Evolutionary conservation across 2,888 invertebrate species (phyloP).

Genomic region (Agapetus fuscipes): DNA sequence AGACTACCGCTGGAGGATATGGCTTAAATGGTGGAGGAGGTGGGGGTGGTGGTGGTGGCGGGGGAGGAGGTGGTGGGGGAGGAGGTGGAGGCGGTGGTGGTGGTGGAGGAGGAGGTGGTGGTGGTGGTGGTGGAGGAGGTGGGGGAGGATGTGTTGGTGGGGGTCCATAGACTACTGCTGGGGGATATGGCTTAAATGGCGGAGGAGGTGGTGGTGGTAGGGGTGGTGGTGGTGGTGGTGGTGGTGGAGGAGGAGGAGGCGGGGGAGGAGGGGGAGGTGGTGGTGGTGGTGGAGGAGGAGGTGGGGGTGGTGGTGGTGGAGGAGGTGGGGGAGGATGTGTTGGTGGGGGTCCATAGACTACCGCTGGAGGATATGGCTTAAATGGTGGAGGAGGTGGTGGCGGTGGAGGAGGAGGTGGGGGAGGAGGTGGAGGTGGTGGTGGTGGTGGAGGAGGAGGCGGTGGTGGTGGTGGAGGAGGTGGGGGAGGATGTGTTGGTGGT

Average conservation of each 20-base stretch:
- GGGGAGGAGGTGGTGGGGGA: conserved; percentile 9
- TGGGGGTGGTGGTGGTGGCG: conserved; percentile 5
- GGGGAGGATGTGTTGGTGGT: conserved; percentile 3
- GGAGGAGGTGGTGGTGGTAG: conserved; percentile 21
- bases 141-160: neutral
- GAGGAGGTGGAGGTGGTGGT: conserved; percentile 1
- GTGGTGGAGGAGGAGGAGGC: conserved; percentile 17
- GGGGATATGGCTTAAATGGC: conserved; percentile 9
- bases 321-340: conserved; percentile 17
- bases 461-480: conserved; percentile 8
- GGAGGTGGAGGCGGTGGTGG: conserved; percentile 22
- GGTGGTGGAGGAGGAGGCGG: neutral
- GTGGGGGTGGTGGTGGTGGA: conserved; percentile 19
- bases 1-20: conserved; percentile 13
- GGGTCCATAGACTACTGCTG: neutral
- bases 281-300: conserved; percentile 16
- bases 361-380: conserved; percentile 23
- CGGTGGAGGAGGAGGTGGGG: conserved; percentile 25
- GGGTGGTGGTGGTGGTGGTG: conserved; percentile 19
- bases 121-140: conserved; percentile 18
- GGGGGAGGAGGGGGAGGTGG: conserved; percentile 14
- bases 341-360: conserved; percentile 22
- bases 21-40: neutral
- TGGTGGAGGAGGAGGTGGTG: conserved; percentile 8
- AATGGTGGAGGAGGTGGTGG: conserved; percentile 26